These are phyloP conservation scores for Syngnathus rostellatus DNA, from an alignment of 2,797 vertebrate genomes.

Conservation along the genomic window DNA sequence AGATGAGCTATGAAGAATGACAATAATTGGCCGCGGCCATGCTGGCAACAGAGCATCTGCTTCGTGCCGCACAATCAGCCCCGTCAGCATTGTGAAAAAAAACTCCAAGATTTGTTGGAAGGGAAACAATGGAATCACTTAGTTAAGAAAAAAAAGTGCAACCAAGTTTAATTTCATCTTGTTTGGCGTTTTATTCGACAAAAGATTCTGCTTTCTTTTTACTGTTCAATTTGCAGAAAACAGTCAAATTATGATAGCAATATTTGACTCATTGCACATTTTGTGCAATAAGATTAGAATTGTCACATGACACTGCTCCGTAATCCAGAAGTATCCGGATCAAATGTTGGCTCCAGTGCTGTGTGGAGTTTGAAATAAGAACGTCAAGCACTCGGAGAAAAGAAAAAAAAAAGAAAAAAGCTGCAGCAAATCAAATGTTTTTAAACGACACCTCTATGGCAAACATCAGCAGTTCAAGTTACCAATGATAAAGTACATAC, in stretches of 20 bases:
- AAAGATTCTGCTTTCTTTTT: constrained; percentile 10
- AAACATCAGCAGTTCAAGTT: background rate
- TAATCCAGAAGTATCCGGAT: too few species aligned
- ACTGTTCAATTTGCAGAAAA: constrained; percentile 18
- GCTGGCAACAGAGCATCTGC: constrained; percentile 83
- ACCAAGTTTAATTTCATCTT: constrained; percentile 43
- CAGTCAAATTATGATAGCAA: constrained; percentile 9
- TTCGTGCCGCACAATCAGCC: constrained; percentile 80
- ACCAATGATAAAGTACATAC: too few species aligned
- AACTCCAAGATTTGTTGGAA: constrained; percentile 42
- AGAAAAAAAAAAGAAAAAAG: background rate
- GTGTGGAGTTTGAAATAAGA: too few species aligned
- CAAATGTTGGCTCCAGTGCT: too few species aligned
- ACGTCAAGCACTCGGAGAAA: too few species aligned
- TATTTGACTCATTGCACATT: constrained; percentile 16
- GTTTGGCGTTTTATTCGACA: constrained; percentile 35
- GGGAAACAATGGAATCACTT: constrained; percentile 42
- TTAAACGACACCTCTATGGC: background rate
- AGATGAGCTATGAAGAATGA: constrained; percentile 83
- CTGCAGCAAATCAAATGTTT: background rate
- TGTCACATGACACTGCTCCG: background rate
- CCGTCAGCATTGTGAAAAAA: constrained; percentile 51
- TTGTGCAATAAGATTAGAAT: constrained; percentile 11
- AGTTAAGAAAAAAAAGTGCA: constrained; percentile 42
- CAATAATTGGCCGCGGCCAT: constrained; percentile 85